phyloP scores from a whole-genome alignment of 1,140 invertebrate species.

The Aporrectodea caliginosa region DNA sequence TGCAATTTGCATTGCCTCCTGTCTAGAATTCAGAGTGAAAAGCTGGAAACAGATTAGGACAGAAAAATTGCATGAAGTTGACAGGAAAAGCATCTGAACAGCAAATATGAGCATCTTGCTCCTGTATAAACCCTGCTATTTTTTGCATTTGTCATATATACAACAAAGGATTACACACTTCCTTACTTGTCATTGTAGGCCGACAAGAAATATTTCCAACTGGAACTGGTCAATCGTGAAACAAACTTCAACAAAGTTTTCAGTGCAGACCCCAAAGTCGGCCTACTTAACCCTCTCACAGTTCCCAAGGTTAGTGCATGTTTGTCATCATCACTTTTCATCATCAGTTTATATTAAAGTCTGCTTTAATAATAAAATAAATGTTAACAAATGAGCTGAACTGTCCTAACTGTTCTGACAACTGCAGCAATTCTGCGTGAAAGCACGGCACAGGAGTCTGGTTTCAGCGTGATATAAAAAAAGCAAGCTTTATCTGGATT shows the following conservation, averaged over 20 bases:
- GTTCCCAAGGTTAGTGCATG: neutral
- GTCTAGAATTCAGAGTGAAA: no score
- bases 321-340: neutral
- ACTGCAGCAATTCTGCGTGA: no score
- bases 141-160: no score
- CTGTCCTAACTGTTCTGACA: no score
- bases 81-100: no score
- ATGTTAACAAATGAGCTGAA: no score
- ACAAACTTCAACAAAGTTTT: constrained; percentile 58
- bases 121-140: no score
- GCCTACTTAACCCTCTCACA: constrained; percentile 52
- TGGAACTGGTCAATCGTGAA: constrained; percentile 56
- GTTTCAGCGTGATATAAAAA: neutral
- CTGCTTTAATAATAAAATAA: no score
- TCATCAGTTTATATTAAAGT: neutral
- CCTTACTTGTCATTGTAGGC: constrained; percentile 43
- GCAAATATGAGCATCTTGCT: no score
- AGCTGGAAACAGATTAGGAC: no score
- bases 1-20: no score
- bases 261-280: constrained; percentile 51
- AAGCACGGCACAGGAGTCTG: neutral
- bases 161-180: neutral
- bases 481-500: neutral
- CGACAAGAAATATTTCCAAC: constrained; percentile 55
- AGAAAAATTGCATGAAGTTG: no score